These are phyloP conservation scores for Mellivora capensis DNA, from an alignment of 2,113 vertebrate genomes.

Conservation along the genomic window DNA sequence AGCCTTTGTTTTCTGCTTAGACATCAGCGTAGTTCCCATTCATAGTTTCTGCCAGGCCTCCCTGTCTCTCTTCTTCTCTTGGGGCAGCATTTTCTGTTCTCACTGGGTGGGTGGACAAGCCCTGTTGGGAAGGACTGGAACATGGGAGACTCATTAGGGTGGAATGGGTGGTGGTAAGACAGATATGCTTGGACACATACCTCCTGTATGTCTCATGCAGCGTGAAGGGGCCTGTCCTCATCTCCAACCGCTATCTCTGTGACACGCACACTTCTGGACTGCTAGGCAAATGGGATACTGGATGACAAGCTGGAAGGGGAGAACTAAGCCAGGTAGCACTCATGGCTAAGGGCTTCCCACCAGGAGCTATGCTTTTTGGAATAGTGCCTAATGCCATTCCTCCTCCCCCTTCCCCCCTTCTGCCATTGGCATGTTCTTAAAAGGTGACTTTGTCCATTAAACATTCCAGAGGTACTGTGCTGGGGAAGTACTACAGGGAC, in stretches of 20 bases:
- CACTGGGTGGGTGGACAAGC: neutral
- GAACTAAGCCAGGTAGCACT: neutral
- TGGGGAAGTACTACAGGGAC: neutral
- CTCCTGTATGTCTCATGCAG: neutral
- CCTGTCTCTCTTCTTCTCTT: neutral
- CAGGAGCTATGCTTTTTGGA: neutral
- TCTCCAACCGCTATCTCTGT: neutral
- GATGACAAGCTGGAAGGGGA: neutral
- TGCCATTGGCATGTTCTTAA: neutral
- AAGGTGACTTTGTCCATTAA: neutral
- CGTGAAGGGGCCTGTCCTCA: neutral
- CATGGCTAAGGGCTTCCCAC: neutral
- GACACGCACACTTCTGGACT: neutral
- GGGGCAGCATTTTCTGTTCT: neutral
- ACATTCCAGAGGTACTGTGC: neutral
- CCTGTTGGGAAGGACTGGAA: neutral
- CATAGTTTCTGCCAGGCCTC: neutral
- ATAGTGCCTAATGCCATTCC: neutral
- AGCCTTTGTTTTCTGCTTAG: neutral
- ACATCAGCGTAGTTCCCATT: neutral
- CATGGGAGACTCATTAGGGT: neutral
- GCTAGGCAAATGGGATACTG: slow-evolving; percentile 24
- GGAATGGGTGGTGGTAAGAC: neutral
- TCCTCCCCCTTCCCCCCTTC: neutral
- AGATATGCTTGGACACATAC: neutral